phyloP scores from a whole-genome alignment of 2,888 invertebrate species.

The Leptopilina drosophilae region DNA sequence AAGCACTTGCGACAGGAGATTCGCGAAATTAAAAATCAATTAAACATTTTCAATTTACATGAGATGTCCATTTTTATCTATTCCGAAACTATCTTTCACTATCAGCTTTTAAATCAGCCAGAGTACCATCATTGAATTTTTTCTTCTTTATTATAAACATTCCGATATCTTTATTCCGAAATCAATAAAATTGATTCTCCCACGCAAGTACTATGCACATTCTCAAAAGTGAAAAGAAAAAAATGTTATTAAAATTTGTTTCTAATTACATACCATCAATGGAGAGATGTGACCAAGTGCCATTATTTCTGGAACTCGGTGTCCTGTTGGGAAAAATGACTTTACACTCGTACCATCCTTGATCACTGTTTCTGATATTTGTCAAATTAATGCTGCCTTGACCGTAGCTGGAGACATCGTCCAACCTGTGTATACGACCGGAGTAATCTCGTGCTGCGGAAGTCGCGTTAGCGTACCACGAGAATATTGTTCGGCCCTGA shows the following conservation, averaged over 20 bases:
- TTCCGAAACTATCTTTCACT: no score
- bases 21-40: no score
- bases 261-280: conserved; percentile 86
- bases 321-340: conserved; percentile 92
- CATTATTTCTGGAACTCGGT: conserved; percentile 91
- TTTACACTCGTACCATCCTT: conserved; percentile 94
- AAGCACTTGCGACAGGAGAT: no score
- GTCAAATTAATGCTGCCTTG: conserved; percentile 90
- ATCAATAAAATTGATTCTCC: no score
- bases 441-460: conserved; percentile 84
- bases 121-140: no score
- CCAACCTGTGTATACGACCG: conserved; percentile 85
- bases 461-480: conserved; percentile 87
- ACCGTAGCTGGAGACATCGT: conserved; percentile 79
- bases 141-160: no score
- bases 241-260: not conserved
- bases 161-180: no score
- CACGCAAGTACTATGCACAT: not conserved
- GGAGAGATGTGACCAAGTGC: conserved; percentile 92
- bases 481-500: conserved; percentile 88
- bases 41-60: no score
- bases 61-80: no score
- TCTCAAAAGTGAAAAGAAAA: not conserved
- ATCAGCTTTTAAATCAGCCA: no score
- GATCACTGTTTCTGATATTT: conserved; percentile 91